Conservation (phyloP, 2,888 invertebrate species). For the Embidobia sp. region DNA sequence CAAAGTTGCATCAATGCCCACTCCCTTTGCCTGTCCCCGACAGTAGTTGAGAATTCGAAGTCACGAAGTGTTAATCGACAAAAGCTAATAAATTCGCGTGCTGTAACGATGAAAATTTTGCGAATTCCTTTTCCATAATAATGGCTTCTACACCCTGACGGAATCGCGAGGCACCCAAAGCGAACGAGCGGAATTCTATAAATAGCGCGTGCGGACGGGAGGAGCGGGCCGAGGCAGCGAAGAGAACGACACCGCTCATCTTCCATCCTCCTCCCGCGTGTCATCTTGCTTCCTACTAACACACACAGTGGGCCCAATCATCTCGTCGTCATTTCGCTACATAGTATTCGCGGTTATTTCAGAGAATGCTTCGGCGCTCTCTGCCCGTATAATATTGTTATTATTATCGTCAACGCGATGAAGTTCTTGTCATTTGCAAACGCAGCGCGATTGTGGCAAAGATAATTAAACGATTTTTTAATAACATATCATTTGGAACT, state of each 20-base stretch:
- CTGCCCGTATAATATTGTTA: slow-evolving; percentile 63
- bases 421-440: slow-evolving; percentile 61
- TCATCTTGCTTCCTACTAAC: slow-evolving; percentile 63
- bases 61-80: too few relatives aligned
- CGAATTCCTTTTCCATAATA: slow-evolving; percentile 78
- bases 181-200: slow-evolving; percentile 78
- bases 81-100: too few relatives aligned
- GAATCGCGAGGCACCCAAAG: slow-evolving; percentile 73
- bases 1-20: too few relatives aligned
- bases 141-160: slow-evolving; percentile 74
- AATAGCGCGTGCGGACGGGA: slow-evolving; percentile 68
- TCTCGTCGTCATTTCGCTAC: slow-evolving; percentile 72
- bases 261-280: slow-evolving; percentile 64
- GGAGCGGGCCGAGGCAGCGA: neutral
- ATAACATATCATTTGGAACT: too few relatives aligned
- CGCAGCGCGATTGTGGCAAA: slow-evolving; percentile 20
- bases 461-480: too few relatives aligned
- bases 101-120: too few relatives aligned
- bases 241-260: slow-evolving; percentile 41
- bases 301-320: slow-evolving; percentile 68
- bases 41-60: too few relatives aligned
- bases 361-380: slow-evolving; percentile 70
- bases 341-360: slow-evolving; percentile 75
- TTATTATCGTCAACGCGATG: slow-evolving; percentile 61
- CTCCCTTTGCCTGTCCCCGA: too few relatives aligned